Evolutionary conservation across 1,140 invertebrate species (phyloP), one percentile per base, ranked within the genome.

Genomic region (Nephotettix cincticeps): DNA sequence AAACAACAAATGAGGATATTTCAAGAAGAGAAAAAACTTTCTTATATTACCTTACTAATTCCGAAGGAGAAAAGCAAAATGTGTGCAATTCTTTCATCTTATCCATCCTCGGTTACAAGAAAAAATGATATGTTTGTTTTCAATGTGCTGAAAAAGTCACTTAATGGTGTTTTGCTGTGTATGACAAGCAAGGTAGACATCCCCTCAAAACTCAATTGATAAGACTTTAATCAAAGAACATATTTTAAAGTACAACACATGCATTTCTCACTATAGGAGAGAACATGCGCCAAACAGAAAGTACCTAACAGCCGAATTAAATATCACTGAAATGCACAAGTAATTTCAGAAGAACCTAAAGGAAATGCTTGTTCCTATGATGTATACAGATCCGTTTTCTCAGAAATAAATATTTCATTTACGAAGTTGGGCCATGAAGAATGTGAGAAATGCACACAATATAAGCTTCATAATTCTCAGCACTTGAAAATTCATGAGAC

Each of bases 251-350:
- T 76, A 73, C 28, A 63, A 73, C 21, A 71, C 75, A 21, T 19
- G 40, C n/a, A 71, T 72, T n/a, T 71, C 73, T 19, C 71, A 76
- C 51, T 75, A 75, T 61, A 61, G 73, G 14, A 19, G 73, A 25
- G 71, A 76, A 66, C 73, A 75, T 64, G 73, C 72, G 0, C 73
- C 75, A 14, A 71, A 71, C 2, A 69, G 21, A 30, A 30, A 30
- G 29, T 76, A 75, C 64, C 61, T 75, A 6, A 69, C 75, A 21
- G 67, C 67, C 45, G 73, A 76, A 29, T 43, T 75, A 9, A 61
- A n/a, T 21, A 69, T 69, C 1, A 73, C 19, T 28, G 23, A 51
- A 14, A 76, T 76, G 73, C 70, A 75, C 43, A 21, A 47, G 73
- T 75, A 63, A 73, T 75, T 58, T 17, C 51, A 13, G 40, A 69